Evolutionary conservation across 1,140 invertebrate genomes (phyloP), one percentile per base, ranked within the genome.

Genomic region (Meloidogyne exigua): DNA sequence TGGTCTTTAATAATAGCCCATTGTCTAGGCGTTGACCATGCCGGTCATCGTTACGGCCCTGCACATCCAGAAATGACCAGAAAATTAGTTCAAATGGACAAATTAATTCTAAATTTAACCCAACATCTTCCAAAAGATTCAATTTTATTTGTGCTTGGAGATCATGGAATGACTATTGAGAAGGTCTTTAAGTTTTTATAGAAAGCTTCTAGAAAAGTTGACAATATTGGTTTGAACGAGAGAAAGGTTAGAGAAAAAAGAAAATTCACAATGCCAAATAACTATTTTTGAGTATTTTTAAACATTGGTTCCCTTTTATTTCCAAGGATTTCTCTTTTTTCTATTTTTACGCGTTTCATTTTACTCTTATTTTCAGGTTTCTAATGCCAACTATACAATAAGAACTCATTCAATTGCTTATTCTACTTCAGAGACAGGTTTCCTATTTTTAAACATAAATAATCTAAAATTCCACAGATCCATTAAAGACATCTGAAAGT

Each of bases 151-250:
- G 92, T 98, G 1, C 90, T 98, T 87, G 96, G 96, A 23, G 96
- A 99, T 89, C 96, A 98, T 90, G 96, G 96, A 62, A 99, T 98
- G 96, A 98, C 95, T n/a, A n/a, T n/a, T n/a, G n/a, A n/a, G n/a
- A n/a, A n/a, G n/a, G n/a, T n/a, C n/a, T n/a, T n/a, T n/a, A n/a
- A n/a, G n/a, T n/a, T n/a, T n/a, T n/a, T n/a, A n/a, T n/a, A n/a
- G n/a, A n/a, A n/a, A n/a, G n/a, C n/a, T n/a, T n/a, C n/a, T n/a
- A n/a, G n/a, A 7, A 32, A 32, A 3, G 2, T 32, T 32, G 7
- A 3, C 2, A 32, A 32, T 2, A 3, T 32, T 32, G 28, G 7
- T 32, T 32, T 32, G 7, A 32, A 32, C 7, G 7, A 39, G 10
- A 10, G 9, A 39, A 39, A 39, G 36, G 36, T 39, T 39, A 39